Percentiles rank a stretch among this genome's conserved stretches.
Evolutionary conservation across 2,113 vertebrate species (phyloP).

Genomic region (Epinephelus lanceolatus): DNA sequence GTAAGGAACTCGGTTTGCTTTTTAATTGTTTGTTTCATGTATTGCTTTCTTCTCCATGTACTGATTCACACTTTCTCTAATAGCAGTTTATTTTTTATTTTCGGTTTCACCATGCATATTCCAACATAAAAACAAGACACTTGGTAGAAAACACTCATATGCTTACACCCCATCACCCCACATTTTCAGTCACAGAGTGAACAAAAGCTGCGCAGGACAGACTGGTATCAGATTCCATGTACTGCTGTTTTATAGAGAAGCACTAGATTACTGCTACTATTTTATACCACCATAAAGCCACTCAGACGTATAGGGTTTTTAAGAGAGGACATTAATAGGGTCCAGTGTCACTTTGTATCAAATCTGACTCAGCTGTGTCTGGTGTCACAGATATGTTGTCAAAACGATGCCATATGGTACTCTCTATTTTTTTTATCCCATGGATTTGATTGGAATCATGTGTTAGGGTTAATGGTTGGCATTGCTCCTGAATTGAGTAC

Average conservation of each 20-base stretch:
- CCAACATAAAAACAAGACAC: constrained; percentile 18
- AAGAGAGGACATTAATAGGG: constrained; percentile 76
- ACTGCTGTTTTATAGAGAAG: constrained; percentile 71
- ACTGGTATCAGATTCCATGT: constrained; percentile 65
- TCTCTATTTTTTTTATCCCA: constrained; percentile 18
- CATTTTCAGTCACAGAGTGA: constrained; percentile 28
- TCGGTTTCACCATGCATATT: background rate
- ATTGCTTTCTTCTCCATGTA: background rate
- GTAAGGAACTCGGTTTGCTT: constrained; percentile 64
- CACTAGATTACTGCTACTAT: constrained; percentile 70
- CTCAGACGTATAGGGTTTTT: constrained; percentile 73
- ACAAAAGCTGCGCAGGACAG: constrained; percentile 40
- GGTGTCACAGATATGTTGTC: constrained; percentile 57
- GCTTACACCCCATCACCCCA: constrained; percentile 2
- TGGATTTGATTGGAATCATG: constrained; percentile 42
- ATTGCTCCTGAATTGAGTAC: constrained; percentile 14
- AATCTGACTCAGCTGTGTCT: constrained; percentile 57
- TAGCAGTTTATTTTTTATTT: background rate
- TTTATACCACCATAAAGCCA: constrained; percentile 76
- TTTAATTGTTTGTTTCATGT: constrained; percentile 29
- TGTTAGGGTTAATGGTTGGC: constrained; percentile 28
- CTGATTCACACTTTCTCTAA: background rate
- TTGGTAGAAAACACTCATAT: constrained; percentile 24
- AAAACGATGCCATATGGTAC: constrained; percentile 52
- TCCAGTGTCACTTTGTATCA: constrained; percentile 75